Evolutionary conservation across 2,113 vertebrate species (phyloP).

Genomic region (Corythornis vintsioides): DNA sequence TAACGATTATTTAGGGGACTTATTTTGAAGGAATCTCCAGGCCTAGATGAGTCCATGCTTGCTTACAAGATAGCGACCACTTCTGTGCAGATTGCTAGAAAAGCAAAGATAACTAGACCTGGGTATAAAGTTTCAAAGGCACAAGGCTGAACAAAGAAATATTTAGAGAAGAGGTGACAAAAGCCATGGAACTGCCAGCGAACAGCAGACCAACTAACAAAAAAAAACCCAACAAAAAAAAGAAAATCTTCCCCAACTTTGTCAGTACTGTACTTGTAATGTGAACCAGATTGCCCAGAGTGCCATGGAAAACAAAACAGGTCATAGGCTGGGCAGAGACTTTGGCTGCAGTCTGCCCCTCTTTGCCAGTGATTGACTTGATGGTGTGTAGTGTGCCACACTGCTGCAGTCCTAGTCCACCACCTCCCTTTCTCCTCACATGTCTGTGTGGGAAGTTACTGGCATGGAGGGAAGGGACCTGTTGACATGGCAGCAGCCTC

Average conservation of each 20-base stretch:
- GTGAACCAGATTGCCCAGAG: background rate
- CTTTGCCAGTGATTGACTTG: background rate
- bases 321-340: background rate
- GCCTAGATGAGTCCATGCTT: background rate
- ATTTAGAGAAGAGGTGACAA: slow-evolving; percentile 61
- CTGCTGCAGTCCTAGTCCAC: background rate
- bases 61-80: background rate
- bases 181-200: slow-evolving; percentile 49
- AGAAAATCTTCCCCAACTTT: background rate
- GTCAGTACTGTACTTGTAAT: background rate
- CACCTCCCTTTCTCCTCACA: background rate
- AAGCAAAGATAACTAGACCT: slow-evolving; percentile 50
- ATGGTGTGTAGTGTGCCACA: background rate
- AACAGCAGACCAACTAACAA: slow-evolving; percentile 4
- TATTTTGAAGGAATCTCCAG: background rate
- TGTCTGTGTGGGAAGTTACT: background rate
- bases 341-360: background rate
- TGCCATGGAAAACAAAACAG: background rate
- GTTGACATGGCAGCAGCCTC: background rate
- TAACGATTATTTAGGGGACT: background rate
- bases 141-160: slow-evolving; percentile 61
- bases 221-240: background rate
- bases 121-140: slow-evolving; percentile 65
- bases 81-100: slow-evolving; percentile 41
- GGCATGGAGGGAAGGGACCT: background rate